Percentiles rank a stretch among this genome's conserved stretches.
Conservation (phyloP, 2,797 vertebrate genomes). For the Etheostoma perlongum region DNA sequence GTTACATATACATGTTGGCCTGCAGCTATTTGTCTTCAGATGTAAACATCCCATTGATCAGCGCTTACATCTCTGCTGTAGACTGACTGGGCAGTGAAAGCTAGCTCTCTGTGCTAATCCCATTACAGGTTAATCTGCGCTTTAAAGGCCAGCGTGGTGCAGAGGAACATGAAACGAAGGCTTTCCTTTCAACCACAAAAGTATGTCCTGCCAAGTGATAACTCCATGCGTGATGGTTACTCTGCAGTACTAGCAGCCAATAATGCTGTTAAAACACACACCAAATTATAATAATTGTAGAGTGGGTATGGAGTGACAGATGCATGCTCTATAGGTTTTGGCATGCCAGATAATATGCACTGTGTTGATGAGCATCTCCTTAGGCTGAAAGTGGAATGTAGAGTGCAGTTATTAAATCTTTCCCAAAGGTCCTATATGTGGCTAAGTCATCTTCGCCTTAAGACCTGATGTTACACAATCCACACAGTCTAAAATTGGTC, state of each 20-base stretch:
- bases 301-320: neutral
- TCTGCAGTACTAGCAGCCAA: slow-evolving; percentile 3
- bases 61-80: slow-evolving; percentile 37
- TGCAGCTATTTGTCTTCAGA: slow-evolving; percentile 35
- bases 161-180: slow-evolving; percentile 57
- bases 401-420: slow-evolving; percentile 35
- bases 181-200: slow-evolving; percentile 55
- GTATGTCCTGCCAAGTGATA: slow-evolving; percentile 32
- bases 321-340: slow-evolving; percentile 18
- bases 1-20: neutral
- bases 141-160: slow-evolving; percentile 76
- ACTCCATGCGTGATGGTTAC: slow-evolving; percentile 7
- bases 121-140: slow-evolving; percentile 80
- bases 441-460: slow-evolving; percentile 42
- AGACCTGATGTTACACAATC: slow-evolving; percentile 61
- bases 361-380: slow-evolving; percentile 3
- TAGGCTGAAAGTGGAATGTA: slow-evolving; percentile 23
- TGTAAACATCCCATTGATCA: slow-evolving; percentile 47
- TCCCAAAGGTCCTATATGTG: slow-evolving; percentile 30
- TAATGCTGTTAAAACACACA: slow-evolving; percentile 23
- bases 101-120: slow-evolving; percentile 75
- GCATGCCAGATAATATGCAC: slow-evolving; percentile 15
- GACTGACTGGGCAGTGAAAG: slow-evolving; percentile 68
- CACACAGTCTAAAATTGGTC: slow-evolving; percentile 54
- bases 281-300: slow-evolving; percentile 13